phyloP scores from a whole-genome alignment of 2,113 vertebrate species.

The Myotis yumanensis region DNA sequence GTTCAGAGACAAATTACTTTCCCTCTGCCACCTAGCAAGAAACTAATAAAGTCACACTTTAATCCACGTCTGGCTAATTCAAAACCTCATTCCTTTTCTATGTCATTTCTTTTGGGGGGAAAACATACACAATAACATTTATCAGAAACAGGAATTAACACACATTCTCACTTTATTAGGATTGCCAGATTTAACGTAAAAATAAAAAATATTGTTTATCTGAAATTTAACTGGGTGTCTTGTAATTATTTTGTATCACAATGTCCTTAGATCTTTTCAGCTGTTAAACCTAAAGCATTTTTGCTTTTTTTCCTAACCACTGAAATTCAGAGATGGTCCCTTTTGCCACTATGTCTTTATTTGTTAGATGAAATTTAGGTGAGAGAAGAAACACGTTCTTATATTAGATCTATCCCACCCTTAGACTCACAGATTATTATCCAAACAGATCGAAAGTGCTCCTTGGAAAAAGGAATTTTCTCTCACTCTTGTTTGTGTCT shows the following conservation, averaged over 20 bases:
- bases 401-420: background rate
- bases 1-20: background rate
- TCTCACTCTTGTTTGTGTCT: background rate
- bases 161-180: background rate
- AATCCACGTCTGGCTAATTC: background rate
- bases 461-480: background rate
- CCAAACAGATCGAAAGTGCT: background rate
- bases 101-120: background rate
- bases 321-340: background rate
- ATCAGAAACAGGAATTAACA: background rate
- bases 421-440: background rate
- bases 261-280: background rate
- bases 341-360: background rate
- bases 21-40: background rate
- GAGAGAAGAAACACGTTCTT: background rate
- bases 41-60: slow-evolving; percentile 9
- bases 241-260: background rate
- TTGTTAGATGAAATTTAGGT: background rate
- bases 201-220: background rate
- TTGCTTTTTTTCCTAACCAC: background rate
- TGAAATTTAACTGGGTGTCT: background rate
- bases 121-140: background rate
- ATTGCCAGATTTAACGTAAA: background rate
- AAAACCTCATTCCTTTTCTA: background rate
- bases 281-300: background rate